Base-by-base conservation (phyloP, 1,140 invertebrate genomes). In the Drosophila takahashii region DNA sequence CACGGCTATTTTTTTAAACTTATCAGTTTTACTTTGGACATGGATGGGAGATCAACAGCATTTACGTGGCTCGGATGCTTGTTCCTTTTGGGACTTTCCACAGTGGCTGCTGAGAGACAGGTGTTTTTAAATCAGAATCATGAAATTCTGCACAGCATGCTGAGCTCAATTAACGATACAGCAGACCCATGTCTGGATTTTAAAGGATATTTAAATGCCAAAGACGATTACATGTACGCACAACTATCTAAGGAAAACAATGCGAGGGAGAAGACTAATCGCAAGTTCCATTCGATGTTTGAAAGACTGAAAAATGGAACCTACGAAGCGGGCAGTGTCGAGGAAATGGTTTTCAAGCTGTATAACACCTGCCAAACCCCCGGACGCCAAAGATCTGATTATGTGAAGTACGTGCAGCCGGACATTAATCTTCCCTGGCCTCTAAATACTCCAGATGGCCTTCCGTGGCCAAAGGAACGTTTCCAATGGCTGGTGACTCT, bases 401-500 rank as follows among this genome's bases (percentile, higher is more conserved):
- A 36, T 36, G 22, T 34, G 51, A 8, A 22, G 3, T 13, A 18
- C 0, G 51, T 53, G 8, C 16, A 36, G 13, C 32, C 16, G 16
- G 34, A 53, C 13, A 29, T 22, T 8, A 36, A 34, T 36, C 32
- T 37, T 8, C 5, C 51, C 39, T 41, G 8, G 16, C 32, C 41
- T 9, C 41, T 18, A 16, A 16, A 42, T 10, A 42, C 41, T 9
- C 41, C 15, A 9, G 2, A 9, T 0, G 16, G 8, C 41, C 18
- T 16, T 10, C 41, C 4, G 8, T 42, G 41, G 41, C 41, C 41
- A 1, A 3, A 41, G 6, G 16, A 26, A 32, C 32, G 32, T 5
- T 37, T 37, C 13, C 32, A 53, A 13, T 53, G 51, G 51, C 11
- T 53, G 6, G 18, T 6, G 13, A 53, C 51, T 0, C 32, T 54